These are phyloP conservation scores for Cosmia trapezina DNA, from an alignment of 2,888 invertebrate genomes.

Conservation along the genomic window DNA sequence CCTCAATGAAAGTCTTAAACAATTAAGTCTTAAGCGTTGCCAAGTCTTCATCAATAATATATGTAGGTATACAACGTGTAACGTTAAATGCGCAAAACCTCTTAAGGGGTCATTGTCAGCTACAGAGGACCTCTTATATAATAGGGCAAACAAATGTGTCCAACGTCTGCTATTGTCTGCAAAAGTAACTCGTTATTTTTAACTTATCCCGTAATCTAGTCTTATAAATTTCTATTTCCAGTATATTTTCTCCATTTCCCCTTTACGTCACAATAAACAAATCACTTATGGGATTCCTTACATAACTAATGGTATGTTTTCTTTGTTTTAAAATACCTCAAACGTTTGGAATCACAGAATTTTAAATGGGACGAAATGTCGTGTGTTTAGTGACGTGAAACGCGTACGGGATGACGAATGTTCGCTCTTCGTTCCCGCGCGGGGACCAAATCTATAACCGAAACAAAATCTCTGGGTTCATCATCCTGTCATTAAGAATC, in stretches of 20 bases:
- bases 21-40: no score
- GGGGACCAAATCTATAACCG: conserved; percentile 82
- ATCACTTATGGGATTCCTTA: conserved; percentile 59
- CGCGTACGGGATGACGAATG: conserved; percentile 84
- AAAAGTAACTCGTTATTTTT: conserved; percentile 40
- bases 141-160: conserved; percentile 40
- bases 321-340: conserved; percentile 83
- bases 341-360: conserved; percentile 64
- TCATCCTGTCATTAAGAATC: conserved; percentile 33
- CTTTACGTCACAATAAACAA: conserved; percentile 59
- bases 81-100: no score
- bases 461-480: conserved; percentile 67
- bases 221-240: conserved; percentile 36
- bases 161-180: conserved; percentile 32
- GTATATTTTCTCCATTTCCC: conserved; percentile 49
- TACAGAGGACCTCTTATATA: conserved; percentile 17
- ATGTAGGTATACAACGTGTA: no score
- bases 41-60: neutral
- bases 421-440: conserved; percentile 70
- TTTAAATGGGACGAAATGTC: conserved; percentile 73
- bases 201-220: neutral
- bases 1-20: neutral
- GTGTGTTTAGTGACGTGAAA: conserved; percentile 82
- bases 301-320: conserved; percentile 77
- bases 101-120: no score